Base-by-base conservation (phyloP, 2,797 vertebrate species). In the Schizopygopsis pylzovi region DNA sequence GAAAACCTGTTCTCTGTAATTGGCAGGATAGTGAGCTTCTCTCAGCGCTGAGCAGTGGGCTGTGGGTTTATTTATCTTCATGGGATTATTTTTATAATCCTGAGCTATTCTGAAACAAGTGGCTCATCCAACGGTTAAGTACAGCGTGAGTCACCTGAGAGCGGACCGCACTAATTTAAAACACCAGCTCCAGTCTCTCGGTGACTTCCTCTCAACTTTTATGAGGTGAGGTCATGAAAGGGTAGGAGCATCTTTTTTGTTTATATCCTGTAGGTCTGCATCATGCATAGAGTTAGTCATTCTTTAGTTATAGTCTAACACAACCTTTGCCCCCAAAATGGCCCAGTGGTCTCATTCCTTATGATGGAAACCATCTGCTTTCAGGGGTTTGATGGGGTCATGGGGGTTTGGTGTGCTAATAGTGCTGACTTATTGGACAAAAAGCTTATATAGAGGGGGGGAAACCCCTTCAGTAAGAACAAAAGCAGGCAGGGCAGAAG, bases 1-100 rank as follows among this genome's bases (percentile, higher is more conserved):
- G 67, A 79, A 88, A 88, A 88, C 81, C 87, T 85, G 87, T 77
- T 87, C 83, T 70, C 78, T 71, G 70, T 86, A 80, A 86, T 80
- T 86, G 76, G 81, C 28, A 88, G 68, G 49, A 65, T 75, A 68
- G 70, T 67, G 37, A 43, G 68, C 56, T 75, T 68, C 47, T 56
- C 76, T 71, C 56, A 10, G n/a, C 22, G 45, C 72, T 56, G 72
- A 70, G n/a, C 79, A 63, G 80, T 33, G 52, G 49, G 8, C 63
- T 75, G 77, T 2, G 61, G 68, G 68, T 49, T 89, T 84, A 82
- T 85, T 80, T 54, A 71, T 85, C 54, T 85, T 70, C 56, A 49
- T 61, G 70, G 85, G 82, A 86, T 85, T 86, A 79, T 68, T 78
- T 77, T 79, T 73, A 80, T 79, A 86, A 83, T 86, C 85, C 76